Evolutionary conservation across 2,888 invertebrate genomes (phyloP).

Genomic region (Silvanus unidentatus): DNA sequence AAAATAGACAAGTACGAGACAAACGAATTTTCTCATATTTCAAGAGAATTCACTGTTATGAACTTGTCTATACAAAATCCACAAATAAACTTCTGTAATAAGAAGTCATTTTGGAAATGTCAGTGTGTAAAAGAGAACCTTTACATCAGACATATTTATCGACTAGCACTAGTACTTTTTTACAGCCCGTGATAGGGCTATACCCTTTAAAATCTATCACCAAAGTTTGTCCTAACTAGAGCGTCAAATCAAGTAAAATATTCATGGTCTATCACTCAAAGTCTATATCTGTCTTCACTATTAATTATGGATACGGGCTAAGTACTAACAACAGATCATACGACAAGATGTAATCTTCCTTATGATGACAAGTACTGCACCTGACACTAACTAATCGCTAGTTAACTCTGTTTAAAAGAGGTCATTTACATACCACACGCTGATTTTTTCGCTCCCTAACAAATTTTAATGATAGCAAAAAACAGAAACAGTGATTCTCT

Average conservation of each 20-base stretch:
- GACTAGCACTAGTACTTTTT: background rate
- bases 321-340: slow-evolving; percentile 13
- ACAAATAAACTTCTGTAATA: too few relatives aligned
- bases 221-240: background rate
- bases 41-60: too few relatives aligned
- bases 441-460: slow-evolving; percentile 20
- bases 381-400: slow-evolving; percentile 26
- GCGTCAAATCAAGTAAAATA: slow-evolving; percentile 28
- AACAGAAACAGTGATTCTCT: too few relatives aligned
- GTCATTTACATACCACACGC: slow-evolving; percentile 26
- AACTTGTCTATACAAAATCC: too few relatives aligned
- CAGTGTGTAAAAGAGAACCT: background rate
- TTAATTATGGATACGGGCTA: slow-evolving; percentile 32
- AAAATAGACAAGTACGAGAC: too few relatives aligned
- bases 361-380: slow-evolving; percentile 19
- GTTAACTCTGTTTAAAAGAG: slow-evolving; percentile 21
- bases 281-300: slow-evolving; percentile 23
- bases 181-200: background rate
- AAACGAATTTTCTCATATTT: too few relatives aligned
- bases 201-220: background rate
- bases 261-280: slow-evolving; percentile 33
- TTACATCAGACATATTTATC: background rate
- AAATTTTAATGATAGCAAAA: too few relatives aligned
- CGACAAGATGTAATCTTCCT: slow-evolving; percentile 23
- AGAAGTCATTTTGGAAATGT: too few relatives aligned